Evolutionary conservation across 2,888 invertebrate genomes (phyloP).

Genomic region (Agriopis leucophaearia): DNA sequence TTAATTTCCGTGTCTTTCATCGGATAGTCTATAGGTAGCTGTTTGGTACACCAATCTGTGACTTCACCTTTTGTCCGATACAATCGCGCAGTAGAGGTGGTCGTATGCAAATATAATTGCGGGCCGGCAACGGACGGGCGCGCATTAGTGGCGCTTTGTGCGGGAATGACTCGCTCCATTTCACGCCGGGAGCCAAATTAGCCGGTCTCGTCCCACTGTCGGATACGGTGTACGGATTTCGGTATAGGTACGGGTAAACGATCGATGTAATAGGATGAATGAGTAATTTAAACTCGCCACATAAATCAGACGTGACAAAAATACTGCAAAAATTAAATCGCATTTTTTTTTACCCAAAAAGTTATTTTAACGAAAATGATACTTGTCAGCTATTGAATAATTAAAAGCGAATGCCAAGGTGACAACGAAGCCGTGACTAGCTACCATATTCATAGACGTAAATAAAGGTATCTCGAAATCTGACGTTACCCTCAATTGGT

Average conservation of each 20-base stretch:
- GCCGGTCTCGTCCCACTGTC: slow-evolving; percentile 65
- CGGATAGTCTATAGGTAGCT: neutral
- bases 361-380: too few species aligned
- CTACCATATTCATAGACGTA: too few species aligned
- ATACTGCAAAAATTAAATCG: neutral
- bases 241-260: slow-evolving; percentile 35
- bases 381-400: neutral
- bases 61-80: slow-evolving; percentile 61
- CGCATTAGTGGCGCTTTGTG: slow-evolving; percentile 81
- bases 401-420: neutral
- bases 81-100: slow-evolving; percentile 65
- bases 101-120: slow-evolving; percentile 83
- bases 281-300: slow-evolving; percentile 24
- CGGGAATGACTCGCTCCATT: slow-evolving; percentile 79
- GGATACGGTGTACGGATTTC: slow-evolving; percentile 60
- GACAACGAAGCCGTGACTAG: neutral
- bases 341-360: neutral
- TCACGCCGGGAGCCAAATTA: slow-evolving; percentile 77
- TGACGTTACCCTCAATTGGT: too few species aligned
- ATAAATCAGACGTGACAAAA: slow-evolving; percentile 4
- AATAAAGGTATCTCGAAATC: too few species aligned
- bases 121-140: slow-evolving; percentile 71
- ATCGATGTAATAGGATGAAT: slow-evolving; percentile 40
- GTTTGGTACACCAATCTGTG: slow-evolving; percentile 47
- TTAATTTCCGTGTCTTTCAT: slow-evolving; percentile 7